Evolutionary conservation across 2,113 vertebrate species (phyloP), one percentile per base, ranked within the genome.

Genomic region (Centropus bengalensis): DNA sequence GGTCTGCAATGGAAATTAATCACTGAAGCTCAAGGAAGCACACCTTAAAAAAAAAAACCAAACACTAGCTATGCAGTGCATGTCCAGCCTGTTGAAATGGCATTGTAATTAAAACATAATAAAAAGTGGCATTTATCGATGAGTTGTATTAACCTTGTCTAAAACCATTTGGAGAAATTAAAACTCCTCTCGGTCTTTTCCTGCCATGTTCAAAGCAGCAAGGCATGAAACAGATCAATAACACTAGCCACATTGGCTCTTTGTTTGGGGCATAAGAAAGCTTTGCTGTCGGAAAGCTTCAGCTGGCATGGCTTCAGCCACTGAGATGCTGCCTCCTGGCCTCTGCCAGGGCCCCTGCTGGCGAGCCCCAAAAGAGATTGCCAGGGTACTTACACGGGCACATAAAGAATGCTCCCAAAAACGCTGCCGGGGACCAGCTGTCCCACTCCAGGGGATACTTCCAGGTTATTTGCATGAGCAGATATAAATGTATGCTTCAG

Each of bases 61-160:
- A 15, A 40, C 62, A 51, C 15, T 5, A 42, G 32, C 73, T 68
- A 54, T 19, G 3, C 44, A 42, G 13, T 40, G 56, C 49, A 54
- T 1, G 10, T 54, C 63, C 79, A 77, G 55, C 75, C 40, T 49
- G 73, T 73, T 73, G 69, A 91, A 95, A 93, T 40, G 30, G 74
- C 66, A 7, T n/a, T 12, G 59, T 77, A 88, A 95, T 89, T 94
- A 90, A 90, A 93, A 91, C 62, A 40, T 59, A 88, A 96, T 94
- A 91, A 94, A 95, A 94, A 66, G 60, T 33, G 27, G 66, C 40
- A 23, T 56, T 92, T 82, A 76, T 62, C 11, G 18, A 89, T 44
- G 71, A 36, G 73, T 62, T 92, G 81, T 89, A 90, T 94, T 88
- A 96, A 96, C 92, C 91, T 88, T 94, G 94, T 97, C 93, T 73